Base-by-base conservation (phyloP, 2,113 vertebrate genomes). In the Sorex araneus region DNA sequence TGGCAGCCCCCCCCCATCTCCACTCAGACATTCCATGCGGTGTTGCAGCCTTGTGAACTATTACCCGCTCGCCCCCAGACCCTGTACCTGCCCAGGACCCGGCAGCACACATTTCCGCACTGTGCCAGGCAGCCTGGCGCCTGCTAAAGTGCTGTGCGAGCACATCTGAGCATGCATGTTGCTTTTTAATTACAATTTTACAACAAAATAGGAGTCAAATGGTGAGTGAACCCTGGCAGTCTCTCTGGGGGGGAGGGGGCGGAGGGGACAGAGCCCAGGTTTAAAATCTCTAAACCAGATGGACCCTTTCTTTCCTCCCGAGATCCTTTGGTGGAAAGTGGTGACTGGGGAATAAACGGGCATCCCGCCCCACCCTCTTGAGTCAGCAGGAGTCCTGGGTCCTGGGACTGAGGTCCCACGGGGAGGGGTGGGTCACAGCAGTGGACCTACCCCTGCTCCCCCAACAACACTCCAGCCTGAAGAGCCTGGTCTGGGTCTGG, bases 161-260 rank as follows among this genome's bases (percentile, higher is more conserved):
- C 54, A 18, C 67, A 36, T 69, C 23, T 28, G 45, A 15, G 79
- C 4, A 4, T 43, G 45, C 25, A 5, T 60, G 79, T 67, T 94
- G 81, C 69, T 91, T 92, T 85, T 92, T 93, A 94, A 94, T 94
- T 89, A 92, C 47, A 77, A 21, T 83, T 91, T 94, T 63, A 76
- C 19, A 81, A 81, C 67, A 34, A 89, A 85, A 60, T 87, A 57
- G 28, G 45, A 83, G 45, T 90, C 79, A 80, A 40, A 40, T 23
- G 74, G 70, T 75, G 90, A 32, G 19, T n/a, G 28, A 91, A 73
- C 67, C 67, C 69, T 9, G 4, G 89, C 36, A 43, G 40, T 74
- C 63, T 76, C 84, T 96, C 91, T 77, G 32, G 8, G 63, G 80
- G 57, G 89, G 11, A 4, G 40, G 3, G 40, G 40, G 40, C 40